Conservation (phyloP, 2,113 vertebrate species). For the human region GRCh38 chr12:79823001-79823500, state of each 20-base stretch:
- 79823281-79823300: neutral
- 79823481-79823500: neutral
- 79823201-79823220: neutral
- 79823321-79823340: neutral
- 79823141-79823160: conserved; percentile 5
- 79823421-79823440: neutral
- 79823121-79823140: conserved; percentile 51
- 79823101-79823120: conserved; percentile 32
- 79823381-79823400: neutral
- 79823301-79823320: neutral
- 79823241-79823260: neutral
- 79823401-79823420: neutral
- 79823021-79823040: neutral
- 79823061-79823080: conserved; percentile 49
- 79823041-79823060: neutral
- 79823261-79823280: neutral
- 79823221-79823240: conserved; percentile 37
- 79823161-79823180: neutral
- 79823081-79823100: conserved; percentile 23
- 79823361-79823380: neutral
- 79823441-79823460: neutral
- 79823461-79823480: neutral
- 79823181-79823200: neutral
- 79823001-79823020: neutral
- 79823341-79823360: neutral